Percentiles rank a stretch among this genome's conserved stretches.
Evolutionary conservation across 1,140 invertebrate genomes (phyloP).

Genomic region (Prorops nasuta): DNA sequence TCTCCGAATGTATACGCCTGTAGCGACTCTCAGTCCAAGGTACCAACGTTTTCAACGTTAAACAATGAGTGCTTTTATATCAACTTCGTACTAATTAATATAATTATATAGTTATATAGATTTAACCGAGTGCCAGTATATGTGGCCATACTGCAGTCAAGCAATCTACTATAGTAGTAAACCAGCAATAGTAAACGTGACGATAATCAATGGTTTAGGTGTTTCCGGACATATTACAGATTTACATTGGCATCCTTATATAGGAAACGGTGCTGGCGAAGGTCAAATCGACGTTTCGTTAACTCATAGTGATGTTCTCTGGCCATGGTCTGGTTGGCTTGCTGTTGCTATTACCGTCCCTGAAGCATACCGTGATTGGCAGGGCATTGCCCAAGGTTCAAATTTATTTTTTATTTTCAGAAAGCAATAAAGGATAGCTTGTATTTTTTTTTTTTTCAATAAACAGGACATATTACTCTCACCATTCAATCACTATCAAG

Average conservation of each 20-base stretch:
- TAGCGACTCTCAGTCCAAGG: slow-evolving; percentile 61
- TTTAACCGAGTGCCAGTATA: slow-evolving; percentile 90
- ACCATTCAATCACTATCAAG: slow-evolving; percentile 80
- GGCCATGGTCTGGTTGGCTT: slow-evolving; percentile 97
- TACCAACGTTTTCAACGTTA: slow-evolving; percentile 28
- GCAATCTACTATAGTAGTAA: slow-evolving; percentile 85
- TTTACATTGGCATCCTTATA: slow-evolving; percentile 81
- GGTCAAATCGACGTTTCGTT: slow-evolving; percentile 72
- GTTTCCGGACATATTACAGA: slow-evolving; percentile 74
- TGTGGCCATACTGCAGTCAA: slow-evolving; percentile 98
- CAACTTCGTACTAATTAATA: no score
- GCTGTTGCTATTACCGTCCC: slow-evolving; percentile 65
- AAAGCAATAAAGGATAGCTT: neutral
- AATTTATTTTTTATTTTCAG: slow-evolving; percentile 8
- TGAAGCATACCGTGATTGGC: slow-evolving; percentile 66
- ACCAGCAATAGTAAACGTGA: slow-evolving; percentile 90
- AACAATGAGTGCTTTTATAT: no score
- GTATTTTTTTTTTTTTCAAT: slow-evolving; percentile 41
- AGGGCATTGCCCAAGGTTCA: slow-evolving; percentile 65
- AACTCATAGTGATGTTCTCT: slow-evolving; percentile 78
- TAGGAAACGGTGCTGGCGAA: slow-evolving; percentile 69
- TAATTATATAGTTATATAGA: slow-evolving; percentile 74
- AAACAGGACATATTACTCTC: slow-evolving; percentile 79
- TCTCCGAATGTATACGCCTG: slow-evolving; percentile 44
- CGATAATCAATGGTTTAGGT: slow-evolving; percentile 84